A percentile compares a stretch with the other conserved stretches of the same genome.
phyloP scores from a whole-genome alignment of 2,797 vertebrate genomes.

The Diplodus sargus region DNA sequence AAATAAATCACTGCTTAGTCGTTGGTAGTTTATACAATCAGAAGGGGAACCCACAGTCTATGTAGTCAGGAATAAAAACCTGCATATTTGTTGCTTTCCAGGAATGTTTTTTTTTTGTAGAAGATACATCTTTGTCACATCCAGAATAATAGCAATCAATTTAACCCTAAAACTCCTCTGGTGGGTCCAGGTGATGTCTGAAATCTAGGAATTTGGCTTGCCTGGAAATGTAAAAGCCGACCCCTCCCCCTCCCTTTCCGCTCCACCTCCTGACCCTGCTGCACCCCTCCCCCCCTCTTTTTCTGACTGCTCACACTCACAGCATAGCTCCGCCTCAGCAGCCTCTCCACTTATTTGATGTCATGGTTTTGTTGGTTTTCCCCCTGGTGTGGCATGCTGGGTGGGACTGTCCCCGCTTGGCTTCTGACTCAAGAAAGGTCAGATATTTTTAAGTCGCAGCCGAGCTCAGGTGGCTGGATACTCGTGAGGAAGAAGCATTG shows the following conservation, averaged over 20 bases:
- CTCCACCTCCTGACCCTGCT: slow-evolving; percentile 75
- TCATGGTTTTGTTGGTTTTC: slow-evolving; percentile 72
- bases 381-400: slow-evolving; percentile 63
- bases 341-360: slow-evolving; percentile 68
- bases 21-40: too few species aligned
- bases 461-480: slow-evolving; percentile 56
- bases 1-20: background rate
- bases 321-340: slow-evolving; percentile 67
- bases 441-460: slow-evolving; percentile 67
- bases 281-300: slow-evolving; percentile 50
- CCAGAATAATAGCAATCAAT: background rate
- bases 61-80: background rate
- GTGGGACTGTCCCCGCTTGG: slow-evolving; percentile 53
- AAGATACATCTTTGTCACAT: background rate
- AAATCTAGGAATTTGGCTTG: slow-evolving; percentile 59
- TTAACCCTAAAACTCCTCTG: background rate
- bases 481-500: slow-evolving; percentile 43
- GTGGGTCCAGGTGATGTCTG: slow-evolving; percentile 27
- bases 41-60: background rate
- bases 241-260: slow-evolving; percentile 46
- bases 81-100: accelerated
- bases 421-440: slow-evolving; percentile 60
- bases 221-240: slow-evolving; percentile 54
- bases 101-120: background rate
- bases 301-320: slow-evolving; percentile 63